Base-by-base conservation (phyloP, 23 tunicate species). In the Phallusia fumigata region DNA sequence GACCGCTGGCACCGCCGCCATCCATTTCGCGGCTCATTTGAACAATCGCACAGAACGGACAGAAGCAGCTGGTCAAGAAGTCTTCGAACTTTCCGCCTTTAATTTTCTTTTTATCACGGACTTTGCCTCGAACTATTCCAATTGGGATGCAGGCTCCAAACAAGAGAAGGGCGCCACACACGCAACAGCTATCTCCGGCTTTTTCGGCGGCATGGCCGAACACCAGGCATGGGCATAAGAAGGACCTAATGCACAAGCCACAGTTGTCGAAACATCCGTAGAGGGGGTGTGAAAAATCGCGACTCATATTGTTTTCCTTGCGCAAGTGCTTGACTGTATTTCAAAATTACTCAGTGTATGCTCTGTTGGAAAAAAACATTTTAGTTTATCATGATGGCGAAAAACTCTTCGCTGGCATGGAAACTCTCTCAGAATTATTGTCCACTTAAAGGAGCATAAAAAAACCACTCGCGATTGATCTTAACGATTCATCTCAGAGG, bases 211-310 rank as follows among this genome's bases (percentile, higher is more conserved):
- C 85, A 58, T 90, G 82, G 74, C 95, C 95, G 24, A 90, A 51
- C n/a, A 80, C 81, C 69, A 80, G 85, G 53, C 89, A 90, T 6
- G 95, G 95, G 22, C 77, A 19, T 21, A 90, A 75, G 76, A 53
- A 85, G 35, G 86, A 15, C 64, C 80, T 82, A 13, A 90, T 81
- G 82, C 95, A 90, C 0, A 85, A 69, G 28, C 95, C 86, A 81
- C 89, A 90, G 83, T 90, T 90, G 84, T 85, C 95, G 72, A 85
- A 90, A 31, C 95, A 90, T 0, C 95, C 89, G 64, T 36, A 86
- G 36, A 86, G 79, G 24, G 76, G 83, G 36, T 86, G 83, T 45
- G 76, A 74, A 13, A 58, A 58, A 58, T 13, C 69, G 16, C 69
- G 15, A 22, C 47, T 10, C 47, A 40, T 40, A 3, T 40, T 40